A percentile compares a stretch with the other conserved stretches of the same genome.
These are phyloP conservation scores for Megaleporinus macrocephalus DNA, from an alignment of 2,113 vertebrate genomes.

Conservation along the genomic window DNA sequence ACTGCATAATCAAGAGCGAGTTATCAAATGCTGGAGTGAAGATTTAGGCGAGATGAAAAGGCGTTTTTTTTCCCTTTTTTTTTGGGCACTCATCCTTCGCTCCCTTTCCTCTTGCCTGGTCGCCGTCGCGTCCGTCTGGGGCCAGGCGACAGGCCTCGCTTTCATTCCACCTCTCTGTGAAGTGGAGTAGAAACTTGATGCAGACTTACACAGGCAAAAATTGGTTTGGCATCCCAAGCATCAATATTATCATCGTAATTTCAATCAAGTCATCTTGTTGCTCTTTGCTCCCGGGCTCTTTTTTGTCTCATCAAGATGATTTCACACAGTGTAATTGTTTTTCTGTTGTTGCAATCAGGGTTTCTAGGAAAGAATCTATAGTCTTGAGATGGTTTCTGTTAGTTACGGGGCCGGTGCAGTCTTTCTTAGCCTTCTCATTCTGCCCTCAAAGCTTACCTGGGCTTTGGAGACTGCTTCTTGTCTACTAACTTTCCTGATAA, in stretches of 20 bases:
- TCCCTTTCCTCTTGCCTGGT: constrained; percentile 21
- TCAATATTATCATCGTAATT: constrained; percentile 26
- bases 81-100: constrained; percentile 10
- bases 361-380: not conserved
- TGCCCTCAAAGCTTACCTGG: not conserved
- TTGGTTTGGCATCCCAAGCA: constrained; percentile 20
- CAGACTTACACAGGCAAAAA: constrained; percentile 42
- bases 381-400: not conserved
- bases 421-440: not conserved
- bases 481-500: not conserved
- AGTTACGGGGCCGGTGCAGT: not conserved
- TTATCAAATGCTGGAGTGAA: constrained; percentile 40
- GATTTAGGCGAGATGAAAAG: constrained; percentile 38
- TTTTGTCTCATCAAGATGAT: not conserved
- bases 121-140: not conserved
- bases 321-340: not conserved
- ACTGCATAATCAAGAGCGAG: constrained; percentile 53
- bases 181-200: constrained; percentile 43
- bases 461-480: constrained; percentile 3
- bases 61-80: not conserved
- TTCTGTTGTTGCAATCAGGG: not conserved
- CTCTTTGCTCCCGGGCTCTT: not conserved
- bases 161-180: constrained; percentile 34
- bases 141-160: not conserved
- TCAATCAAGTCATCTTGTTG: not conserved